Evolutionary conservation across 2,113 vertebrate species (phyloP).

Genomic region (Oryzias melastigma): DNA sequence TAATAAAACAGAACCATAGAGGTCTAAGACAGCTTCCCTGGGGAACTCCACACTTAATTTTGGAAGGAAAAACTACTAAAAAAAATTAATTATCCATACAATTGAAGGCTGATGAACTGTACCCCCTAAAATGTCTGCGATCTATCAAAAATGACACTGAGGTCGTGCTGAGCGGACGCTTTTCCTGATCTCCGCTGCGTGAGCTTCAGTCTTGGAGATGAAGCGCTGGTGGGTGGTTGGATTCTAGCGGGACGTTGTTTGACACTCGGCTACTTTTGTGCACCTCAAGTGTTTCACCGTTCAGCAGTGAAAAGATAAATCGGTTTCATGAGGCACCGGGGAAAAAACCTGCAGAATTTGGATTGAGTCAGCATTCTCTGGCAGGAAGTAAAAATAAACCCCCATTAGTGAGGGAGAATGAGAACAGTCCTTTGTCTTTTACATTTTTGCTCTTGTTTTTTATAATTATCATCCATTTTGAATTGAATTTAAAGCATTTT

Average conservation of each 20-base stretch:
- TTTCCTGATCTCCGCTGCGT: background rate
- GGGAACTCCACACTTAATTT: no score
- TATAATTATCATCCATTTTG: background rate
- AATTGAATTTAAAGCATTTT: background rate
- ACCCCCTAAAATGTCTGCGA: no score
- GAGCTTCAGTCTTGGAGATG: background rate
- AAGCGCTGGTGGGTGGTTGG: slow-evolving; percentile 2
- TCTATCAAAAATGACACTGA: no score
- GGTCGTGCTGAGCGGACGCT: background rate
- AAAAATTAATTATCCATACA: no score
- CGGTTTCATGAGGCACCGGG: slow-evolving; percentile 25
- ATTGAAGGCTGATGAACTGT: no score
- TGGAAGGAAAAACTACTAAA: no score
- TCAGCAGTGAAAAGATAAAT: slow-evolving; percentile 37
- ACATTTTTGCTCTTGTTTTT: background rate
- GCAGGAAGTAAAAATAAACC: slow-evolving; percentile 24
- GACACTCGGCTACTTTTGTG: background rate
- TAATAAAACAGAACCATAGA: no score
- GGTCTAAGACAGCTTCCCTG: no score
- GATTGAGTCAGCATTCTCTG: slow-evolving; percentile 38
- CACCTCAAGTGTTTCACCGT: slow-evolving; percentile 25
- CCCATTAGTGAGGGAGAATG: slow-evolving; percentile 4
- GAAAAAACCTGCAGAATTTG: slow-evolving; percentile 26
- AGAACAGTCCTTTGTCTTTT: slow-evolving; percentile 3
- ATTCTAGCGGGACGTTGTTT: slow-evolving; percentile 1